Conservation (phyloP, 2,888 invertebrate genomes). For the Megamerina dolium region DNA sequence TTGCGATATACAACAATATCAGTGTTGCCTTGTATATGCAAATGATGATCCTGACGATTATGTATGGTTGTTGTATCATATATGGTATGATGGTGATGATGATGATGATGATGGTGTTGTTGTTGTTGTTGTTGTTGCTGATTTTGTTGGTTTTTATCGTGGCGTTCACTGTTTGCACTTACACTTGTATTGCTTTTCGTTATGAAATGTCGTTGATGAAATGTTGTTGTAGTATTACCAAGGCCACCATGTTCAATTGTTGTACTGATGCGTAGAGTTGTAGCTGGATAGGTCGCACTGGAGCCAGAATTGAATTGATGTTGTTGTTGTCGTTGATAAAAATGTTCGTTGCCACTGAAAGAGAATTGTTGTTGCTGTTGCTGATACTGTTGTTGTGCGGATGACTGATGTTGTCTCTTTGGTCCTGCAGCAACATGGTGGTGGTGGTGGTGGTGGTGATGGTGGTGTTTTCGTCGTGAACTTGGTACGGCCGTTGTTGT, state of each 20-base stretch:
- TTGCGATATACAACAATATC: conserved; percentile 46
- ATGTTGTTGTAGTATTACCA: conserved; percentile 9
- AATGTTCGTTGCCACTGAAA: conserved; percentile 14
- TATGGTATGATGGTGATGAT: conserved; percentile 22
- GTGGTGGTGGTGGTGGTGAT: not conserved
- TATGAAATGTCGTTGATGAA: not conserved
- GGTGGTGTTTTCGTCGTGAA: not conserved
- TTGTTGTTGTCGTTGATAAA: conserved; percentile 20
- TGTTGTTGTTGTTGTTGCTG: conserved; percentile 26
- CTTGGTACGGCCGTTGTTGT: not conserved
- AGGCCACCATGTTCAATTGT: conserved; percentile 16
- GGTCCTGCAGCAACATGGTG: conserved; percentile 16
- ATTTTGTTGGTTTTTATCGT: conserved; percentile 20
- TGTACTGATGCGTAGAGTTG: conserved; percentile 22
- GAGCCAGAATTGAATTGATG: conserved; percentile 18
- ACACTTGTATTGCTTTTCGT: not conserved
- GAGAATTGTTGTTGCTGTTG: conserved; percentile 25
- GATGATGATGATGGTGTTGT: conserved; percentile 2
- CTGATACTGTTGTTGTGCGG: conserved; percentile 14
- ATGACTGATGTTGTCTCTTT: conserved; percentile 17
- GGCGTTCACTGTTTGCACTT: too few species aligned
- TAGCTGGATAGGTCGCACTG: conserved; percentile 21
- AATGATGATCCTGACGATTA: conserved; percentile 36
- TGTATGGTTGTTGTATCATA: conserved; percentile 26
- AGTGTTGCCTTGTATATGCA: conserved; percentile 39